Percentiles rank a stretch among this genome's conserved stretches.
Conservation (phyloP, 2,888 invertebrate species). For the Spatulosminthurus flaviceps region DNA sequence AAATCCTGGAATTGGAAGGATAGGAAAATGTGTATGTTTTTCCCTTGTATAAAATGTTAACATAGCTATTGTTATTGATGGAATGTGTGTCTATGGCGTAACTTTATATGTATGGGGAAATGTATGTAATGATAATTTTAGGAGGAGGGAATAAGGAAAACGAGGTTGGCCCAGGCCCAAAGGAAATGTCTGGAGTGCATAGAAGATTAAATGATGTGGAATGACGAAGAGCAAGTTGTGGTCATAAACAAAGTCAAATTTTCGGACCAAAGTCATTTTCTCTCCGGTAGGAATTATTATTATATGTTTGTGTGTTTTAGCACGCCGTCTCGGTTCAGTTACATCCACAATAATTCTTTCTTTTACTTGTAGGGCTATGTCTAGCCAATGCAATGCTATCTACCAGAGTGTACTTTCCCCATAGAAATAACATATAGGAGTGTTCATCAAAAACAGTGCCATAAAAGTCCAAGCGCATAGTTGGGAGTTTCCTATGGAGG, state of each 20-base stretch:
- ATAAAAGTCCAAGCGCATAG: too few relatives aligned
- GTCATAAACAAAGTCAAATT: constrained; percentile 39
- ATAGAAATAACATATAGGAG: too few relatives aligned
- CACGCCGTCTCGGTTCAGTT: too few relatives aligned
- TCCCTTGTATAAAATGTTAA: constrained; percentile 1
- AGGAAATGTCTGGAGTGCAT: constrained; percentile 17
- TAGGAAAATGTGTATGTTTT: too few relatives aligned
- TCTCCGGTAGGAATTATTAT: neutral
- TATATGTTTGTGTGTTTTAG: neutral
- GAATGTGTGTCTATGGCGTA: neutral
- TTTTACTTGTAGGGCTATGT: too few relatives aligned
- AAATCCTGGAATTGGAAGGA: too few relatives aligned
- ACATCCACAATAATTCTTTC: too few relatives aligned
- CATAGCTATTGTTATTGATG: neutral
- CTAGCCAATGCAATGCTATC: too few relatives aligned
- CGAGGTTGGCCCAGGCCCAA: constrained; percentile 30
- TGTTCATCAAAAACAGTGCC: too few relatives aligned
- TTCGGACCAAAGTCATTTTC: constrained; percentile 23
- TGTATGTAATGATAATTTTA: neutral
- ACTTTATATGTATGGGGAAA: neutral
- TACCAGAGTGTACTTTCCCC: too few relatives aligned
- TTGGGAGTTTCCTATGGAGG: too few relatives aligned
- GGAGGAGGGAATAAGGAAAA: neutral
- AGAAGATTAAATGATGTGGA: constrained; percentile 39
- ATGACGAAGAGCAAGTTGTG: constrained; percentile 37